A percentile compares a stretch with the other conserved stretches of the same genome.
Evolutionary conservation across 2,888 invertebrate genomes (phyloP).

Genomic region (Bugula neritina): DNA sequence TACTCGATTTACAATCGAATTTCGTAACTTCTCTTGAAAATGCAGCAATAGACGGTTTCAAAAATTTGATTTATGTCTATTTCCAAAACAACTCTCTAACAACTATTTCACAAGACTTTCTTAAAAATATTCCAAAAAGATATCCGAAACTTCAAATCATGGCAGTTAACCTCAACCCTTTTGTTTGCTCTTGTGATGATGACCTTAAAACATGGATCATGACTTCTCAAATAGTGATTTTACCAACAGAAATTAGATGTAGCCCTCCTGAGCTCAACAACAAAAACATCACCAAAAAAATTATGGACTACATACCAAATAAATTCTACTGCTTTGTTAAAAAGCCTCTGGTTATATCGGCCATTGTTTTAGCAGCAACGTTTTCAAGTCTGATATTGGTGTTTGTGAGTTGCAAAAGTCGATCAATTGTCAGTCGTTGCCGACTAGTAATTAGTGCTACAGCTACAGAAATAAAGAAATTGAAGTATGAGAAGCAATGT

Average conservation of each 20-base stretch:
- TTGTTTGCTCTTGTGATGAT: not conserved
- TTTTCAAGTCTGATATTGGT: not conserved
- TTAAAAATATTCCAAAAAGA: not conserved
- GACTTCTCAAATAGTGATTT: not conserved
- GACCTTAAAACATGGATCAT: not conserved
- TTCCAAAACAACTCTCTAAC: not conserved
- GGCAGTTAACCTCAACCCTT: not conserved
- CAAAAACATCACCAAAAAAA: not conserved
- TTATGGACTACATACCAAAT: not conserved
- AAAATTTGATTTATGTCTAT: not conserved
- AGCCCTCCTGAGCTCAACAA: not conserved
- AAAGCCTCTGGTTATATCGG: not conserved
- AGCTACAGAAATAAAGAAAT: not conserved
- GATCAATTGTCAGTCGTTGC: not conserved
- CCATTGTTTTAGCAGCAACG: not conserved
- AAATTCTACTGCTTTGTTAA: not conserved
- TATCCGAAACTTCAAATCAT: not conserved
- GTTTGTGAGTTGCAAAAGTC: not conserved
- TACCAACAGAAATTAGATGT: not conserved
- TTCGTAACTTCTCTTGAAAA: not conserved
- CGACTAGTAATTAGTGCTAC: not conserved
- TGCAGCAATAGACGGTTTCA: not conserved
- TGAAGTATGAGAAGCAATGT: not conserved
- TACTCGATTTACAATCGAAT: not conserved
- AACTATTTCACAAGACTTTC: not conserved